Evolutionary conservation across 2,797 vertebrate genomes (phyloP), one percentile per base, ranked within the genome.

Genomic region (Catostomus latipinnis): DNA sequence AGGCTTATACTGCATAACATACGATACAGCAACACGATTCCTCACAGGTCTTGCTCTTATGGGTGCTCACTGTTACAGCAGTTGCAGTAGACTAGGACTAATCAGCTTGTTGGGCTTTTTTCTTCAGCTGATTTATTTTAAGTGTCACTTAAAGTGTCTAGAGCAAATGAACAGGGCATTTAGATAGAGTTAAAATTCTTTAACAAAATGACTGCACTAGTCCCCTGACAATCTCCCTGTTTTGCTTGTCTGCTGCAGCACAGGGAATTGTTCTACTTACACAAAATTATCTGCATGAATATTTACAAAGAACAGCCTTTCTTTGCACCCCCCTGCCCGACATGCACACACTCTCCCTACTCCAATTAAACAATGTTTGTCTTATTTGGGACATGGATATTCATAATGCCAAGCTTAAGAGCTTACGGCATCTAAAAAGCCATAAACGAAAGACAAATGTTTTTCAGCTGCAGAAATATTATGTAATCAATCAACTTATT

Each of bases 381-480:
- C 86, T 88, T 90, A 88, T 91, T 69, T 61, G 81, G 87, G 89
- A 88, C 88, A 87, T 86, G 85, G 84, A 90, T 91, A 90, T 92
- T 86, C 86, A 91, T 93, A 92, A 92, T 22, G 61, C 82, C 84
- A 85, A 88, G 87, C 86, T 84, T 87, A 84, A 87, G 89, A 74
- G 83, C 85, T 83, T n/a, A 74, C 89, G 78, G 82, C 85, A 86
- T 88, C 89, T 89, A 90, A 90, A 85, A 90, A 91, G 88, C 91
- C 87, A 90, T 93, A 90, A 93, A 90, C 88, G 86, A 83, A 93
- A 93, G 92, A 93, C 87, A 91, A 92, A 93, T 93, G 92, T 91
- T 93, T 83, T 88, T 93, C 92, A 93, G 90, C 90, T 92, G 90
- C 87, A 80, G 78, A 61, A 88, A 70, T 82, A 90, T 90, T 69